Evolutionary conservation across 2,888 invertebrate species (phyloP).

Genomic region (Tetheella fluctuosa): DNA sequence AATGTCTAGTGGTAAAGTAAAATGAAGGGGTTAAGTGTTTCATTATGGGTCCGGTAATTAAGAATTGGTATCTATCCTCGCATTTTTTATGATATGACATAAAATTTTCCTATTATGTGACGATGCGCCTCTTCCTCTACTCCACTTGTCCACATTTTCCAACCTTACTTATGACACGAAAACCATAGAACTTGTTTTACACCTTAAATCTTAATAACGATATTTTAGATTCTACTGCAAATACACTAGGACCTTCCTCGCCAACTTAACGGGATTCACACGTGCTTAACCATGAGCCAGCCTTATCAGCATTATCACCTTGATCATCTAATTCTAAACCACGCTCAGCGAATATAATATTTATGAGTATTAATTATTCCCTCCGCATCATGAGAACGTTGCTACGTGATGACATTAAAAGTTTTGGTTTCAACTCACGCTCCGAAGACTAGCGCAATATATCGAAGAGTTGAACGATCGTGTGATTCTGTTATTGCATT

Average conservation of each 20-base stretch:
- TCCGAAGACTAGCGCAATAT: slow-evolving; percentile 26
- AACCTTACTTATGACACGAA: too few relatives aligned
- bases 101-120: too few relatives aligned
- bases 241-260: not conserved
- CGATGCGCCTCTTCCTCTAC: too few relatives aligned
- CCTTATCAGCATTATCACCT: slow-evolving; percentile 6
- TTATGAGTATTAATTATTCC: slow-evolving; percentile 54
- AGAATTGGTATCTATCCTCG: too few relatives aligned
- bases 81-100: too few relatives aligned
- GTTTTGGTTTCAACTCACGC: slow-evolving; percentile 47
- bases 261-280: not conserved
- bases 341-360: slow-evolving; percentile 28
- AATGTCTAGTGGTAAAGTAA: not conserved
- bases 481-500: slow-evolving; percentile 23
- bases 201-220: too few relatives aligned
- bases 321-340: slow-evolving; percentile 9
- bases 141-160: too few relatives aligned
- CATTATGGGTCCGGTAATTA: not conserved
- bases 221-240: too few relatives aligned
- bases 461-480: slow-evolving; percentile 45
- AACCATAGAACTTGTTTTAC: too few relatives aligned
- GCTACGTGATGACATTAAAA: slow-evolving; percentile 46
- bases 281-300: not conserved
- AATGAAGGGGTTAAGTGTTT: not conserved
- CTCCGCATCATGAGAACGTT: slow-evolving; percentile 57